Evolutionary conservation across 2,888 invertebrate genomes (phyloP).

Genomic region (Chamaedrilus cognettii): DNA sequence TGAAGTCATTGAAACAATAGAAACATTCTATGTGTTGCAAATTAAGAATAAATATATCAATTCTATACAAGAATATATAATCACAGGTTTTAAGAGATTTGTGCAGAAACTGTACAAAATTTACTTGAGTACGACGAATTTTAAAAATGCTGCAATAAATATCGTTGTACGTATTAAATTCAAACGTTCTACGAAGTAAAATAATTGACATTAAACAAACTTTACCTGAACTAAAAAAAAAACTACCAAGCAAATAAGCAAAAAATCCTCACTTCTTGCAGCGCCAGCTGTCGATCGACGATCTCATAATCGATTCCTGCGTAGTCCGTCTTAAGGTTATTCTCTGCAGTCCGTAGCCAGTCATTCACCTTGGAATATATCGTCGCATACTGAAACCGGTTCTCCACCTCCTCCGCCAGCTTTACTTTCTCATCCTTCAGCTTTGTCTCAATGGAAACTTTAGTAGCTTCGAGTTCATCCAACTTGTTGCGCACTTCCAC

Average conservation of each 20-base stretch:
- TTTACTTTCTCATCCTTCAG: constrained; percentile 48
- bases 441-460: constrained; percentile 39
- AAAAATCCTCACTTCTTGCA: constrained; percentile 69
- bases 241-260: neutral
- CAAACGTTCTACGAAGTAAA: no score
- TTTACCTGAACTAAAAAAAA: neutral
- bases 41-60: no score
- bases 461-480: neutral
- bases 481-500: neutral
- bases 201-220: no score
- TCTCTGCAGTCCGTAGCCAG: constrained; percentile 52
- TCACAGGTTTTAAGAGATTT: no score
- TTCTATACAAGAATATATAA: no score
- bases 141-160: no score
- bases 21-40: no score
- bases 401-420: constrained; percentile 44
- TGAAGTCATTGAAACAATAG: no score
- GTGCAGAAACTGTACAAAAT: no score
- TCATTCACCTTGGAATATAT: constrained; percentile 47
- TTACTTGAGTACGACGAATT: no score
- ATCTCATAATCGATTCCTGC: constrained; percentile 88
- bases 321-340: constrained; percentile 66
- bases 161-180: no score
- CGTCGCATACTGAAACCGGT: constrained; percentile 46
- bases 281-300: constrained; percentile 78